Evolutionary conservation across 92 coral and sea anemone genomes (phyloP), one percentile per base, ranked within the genome.

Genomic region (Porites evermanni): DNA sequence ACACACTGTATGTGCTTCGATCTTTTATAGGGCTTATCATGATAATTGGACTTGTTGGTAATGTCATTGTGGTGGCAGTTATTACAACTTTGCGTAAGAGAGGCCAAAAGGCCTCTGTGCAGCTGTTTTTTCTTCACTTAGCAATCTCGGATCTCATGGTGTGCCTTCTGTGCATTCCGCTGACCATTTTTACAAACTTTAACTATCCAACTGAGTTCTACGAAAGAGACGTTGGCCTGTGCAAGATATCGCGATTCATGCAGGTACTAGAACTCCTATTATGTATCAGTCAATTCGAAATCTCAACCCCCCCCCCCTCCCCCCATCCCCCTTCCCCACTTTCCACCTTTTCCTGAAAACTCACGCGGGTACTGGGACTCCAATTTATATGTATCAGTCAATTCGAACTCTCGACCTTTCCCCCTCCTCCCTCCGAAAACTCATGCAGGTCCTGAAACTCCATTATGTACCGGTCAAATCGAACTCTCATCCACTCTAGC

Each of bases 71-170:
- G 54, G 67, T 91, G 13, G 91, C 92, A 6, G 86, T 91, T 51
- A 84, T 88, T 70, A 69, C 85, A 13, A 74, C 84, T 4, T 66
- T 91, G 66, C 94, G 94, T 53, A 71, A 85, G 66, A 78, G 86
- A 66, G 92, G 94, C n/a, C 78, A 72, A 53, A 91, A 91, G 82
- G 84, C 92, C 21, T 61, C 86, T 24, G 91, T 91, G 72, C 94
- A 91, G 78, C 67, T 91, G 78, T 87, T 87, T 60, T 70, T 91
- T 56, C 79, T 75, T 8, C 91, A 91, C 75, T 85, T 91, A 69
- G 94, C 94, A 59, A 91, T 91, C 76, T 91, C 94, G 2, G 92
- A 91, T 76, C 77, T 91, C 16, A 63, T 91, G 70, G 94, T 91
- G 8, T 91, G 92, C 87, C 51, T 88, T 53, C 81, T 91, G 14